Evolutionary conservation across 2,888 invertebrate species (phyloP).

Genomic region (Folsomia candida): DNA sequence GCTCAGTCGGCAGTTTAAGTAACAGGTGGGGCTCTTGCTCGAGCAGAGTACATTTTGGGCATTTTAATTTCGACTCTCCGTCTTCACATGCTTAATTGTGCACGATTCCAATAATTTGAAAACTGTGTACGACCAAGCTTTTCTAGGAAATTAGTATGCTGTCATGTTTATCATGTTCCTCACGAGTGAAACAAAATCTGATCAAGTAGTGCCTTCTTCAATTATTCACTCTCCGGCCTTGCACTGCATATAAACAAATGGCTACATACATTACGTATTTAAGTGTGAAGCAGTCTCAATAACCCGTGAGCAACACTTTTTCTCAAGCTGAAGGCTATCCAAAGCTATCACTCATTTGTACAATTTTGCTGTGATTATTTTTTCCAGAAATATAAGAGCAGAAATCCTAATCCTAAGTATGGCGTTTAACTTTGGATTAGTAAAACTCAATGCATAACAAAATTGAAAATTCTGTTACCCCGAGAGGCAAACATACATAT

Average conservation of each 20-base stretch:
- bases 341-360: too few relatives aligned
- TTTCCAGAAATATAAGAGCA: too few relatives aligned
- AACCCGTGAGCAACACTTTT: too few relatives aligned
- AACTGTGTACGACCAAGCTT: not conserved
- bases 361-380: too few relatives aligned
- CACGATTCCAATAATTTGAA: slow-evolving; percentile 5
- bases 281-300: not conserved
- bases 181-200: not conserved
- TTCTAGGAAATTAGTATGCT: not conserved
- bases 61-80: not conserved
- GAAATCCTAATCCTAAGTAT: too few relatives aligned
- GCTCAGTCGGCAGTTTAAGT: not conserved
- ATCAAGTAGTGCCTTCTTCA: not conserved
- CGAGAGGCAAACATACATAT: too few relatives aligned
- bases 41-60: not conserved
- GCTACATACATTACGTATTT: not conserved
- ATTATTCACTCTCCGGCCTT: too few relatives aligned
- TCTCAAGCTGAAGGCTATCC: too few relatives aligned
- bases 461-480: too few relatives aligned
- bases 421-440: too few relatives aligned
- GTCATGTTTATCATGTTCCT: not conserved
- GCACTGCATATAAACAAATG: too few relatives aligned
- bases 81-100: not conserved
- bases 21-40: not conserved
- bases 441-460: too few relatives aligned